phyloP scores from a whole-genome alignment of 2,797 vertebrate species.

The Darevskia nairensis region DNA sequence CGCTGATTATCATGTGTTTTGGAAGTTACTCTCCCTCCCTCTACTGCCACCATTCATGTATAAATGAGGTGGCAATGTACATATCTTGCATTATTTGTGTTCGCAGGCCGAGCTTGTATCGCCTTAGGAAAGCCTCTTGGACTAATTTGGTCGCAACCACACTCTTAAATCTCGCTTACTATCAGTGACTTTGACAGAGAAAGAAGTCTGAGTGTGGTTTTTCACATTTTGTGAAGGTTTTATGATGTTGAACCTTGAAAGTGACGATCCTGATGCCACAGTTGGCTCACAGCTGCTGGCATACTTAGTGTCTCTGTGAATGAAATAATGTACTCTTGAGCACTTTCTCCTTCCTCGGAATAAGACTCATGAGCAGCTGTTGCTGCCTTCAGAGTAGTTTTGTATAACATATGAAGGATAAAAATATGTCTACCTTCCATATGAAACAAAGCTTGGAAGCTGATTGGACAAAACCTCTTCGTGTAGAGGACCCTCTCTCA shows the following conservation, averaged over 20 bases:
- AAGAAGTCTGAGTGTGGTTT: slow-evolving; percentile 71
- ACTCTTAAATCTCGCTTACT: slow-evolving; percentile 74
- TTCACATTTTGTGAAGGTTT: slow-evolving; percentile 72
- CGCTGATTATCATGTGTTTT: not conserved
- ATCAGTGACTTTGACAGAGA: slow-evolving; percentile 71
- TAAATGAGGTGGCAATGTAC: slow-evolving; percentile 11
- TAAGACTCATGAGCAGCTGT: slow-evolving; percentile 59
- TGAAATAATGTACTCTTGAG: slow-evolving; percentile 73
- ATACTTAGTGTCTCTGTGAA: slow-evolving; percentile 67
- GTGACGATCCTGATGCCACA: slow-evolving; percentile 63
- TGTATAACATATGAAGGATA: slow-evolving; percentile 59
- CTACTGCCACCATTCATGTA: slow-evolving; percentile 13
- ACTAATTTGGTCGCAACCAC: slow-evolving; percentile 55
- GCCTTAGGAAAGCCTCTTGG: slow-evolving; percentile 49
- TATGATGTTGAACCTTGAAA: slow-evolving; percentile 74
- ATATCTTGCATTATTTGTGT: slow-evolving; percentile 6
- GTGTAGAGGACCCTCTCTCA: slow-evolving; percentile 27
- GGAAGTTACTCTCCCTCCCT: not conserved
- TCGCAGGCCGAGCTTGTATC: slow-evolving; percentile 20
- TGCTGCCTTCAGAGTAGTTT: slow-evolving; percentile 50
- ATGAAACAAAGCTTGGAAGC: slow-evolving; percentile 32
- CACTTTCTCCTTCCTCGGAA: slow-evolving; percentile 60
- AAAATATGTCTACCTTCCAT: slow-evolving; percentile 48
- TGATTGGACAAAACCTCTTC: slow-evolving; percentile 27
- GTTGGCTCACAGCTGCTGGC: slow-evolving; percentile 62